These are phyloP conservation scores for Limnothrissa miodon DNA, from an alignment of 2,113 vertebrate species.

Conservation along the genomic window DNA sequence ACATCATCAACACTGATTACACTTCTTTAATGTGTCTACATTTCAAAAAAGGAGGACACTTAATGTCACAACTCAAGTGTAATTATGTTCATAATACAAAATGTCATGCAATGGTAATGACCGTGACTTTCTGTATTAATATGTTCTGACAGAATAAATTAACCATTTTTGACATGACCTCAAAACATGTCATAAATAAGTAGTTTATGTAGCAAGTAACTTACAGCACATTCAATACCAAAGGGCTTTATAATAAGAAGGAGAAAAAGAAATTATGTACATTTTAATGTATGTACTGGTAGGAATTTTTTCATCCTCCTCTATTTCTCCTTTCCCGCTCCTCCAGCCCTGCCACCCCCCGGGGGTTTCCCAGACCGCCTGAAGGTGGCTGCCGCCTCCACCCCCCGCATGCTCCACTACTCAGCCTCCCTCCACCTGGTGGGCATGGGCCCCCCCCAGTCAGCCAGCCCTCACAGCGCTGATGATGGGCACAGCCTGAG, in stretches of 20 bases:
- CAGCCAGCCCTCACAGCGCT: slow-evolving; percentile 42
- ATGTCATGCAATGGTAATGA: too few relatives aligned
- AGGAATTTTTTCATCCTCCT: not conserved
- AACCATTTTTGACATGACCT: not conserved
- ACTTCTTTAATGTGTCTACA: too few relatives aligned
- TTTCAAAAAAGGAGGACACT: too few relatives aligned
- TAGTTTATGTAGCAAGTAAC: too few relatives aligned
- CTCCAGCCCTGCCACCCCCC: slow-evolving; percentile 2
- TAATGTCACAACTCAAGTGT: too few relatives aligned
- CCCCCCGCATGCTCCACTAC: slow-evolving; percentile 69
- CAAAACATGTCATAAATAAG: not conserved
- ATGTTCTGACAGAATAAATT: too few relatives aligned
- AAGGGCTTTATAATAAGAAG: too few relatives aligned
- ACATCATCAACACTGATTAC: too few relatives aligned
- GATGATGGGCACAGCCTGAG: slow-evolving; percentile 62
- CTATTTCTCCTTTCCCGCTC: not conserved
- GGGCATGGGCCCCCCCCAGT: slow-evolving; percentile 61
- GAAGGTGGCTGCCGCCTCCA: slow-evolving; percentile 46
- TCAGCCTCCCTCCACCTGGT: slow-evolving; percentile 63
- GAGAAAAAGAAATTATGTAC: too few relatives aligned
- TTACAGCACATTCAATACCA: too few relatives aligned
- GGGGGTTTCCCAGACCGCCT: slow-evolving; percentile 46
- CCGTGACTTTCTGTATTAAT: too few relatives aligned
- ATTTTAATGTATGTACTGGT: not conserved
- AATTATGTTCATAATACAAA: too few relatives aligned